These are phyloP conservation scores for Fulica atra DNA, from an alignment of 2,113 vertebrate species.

Conservation along the genomic window DNA sequence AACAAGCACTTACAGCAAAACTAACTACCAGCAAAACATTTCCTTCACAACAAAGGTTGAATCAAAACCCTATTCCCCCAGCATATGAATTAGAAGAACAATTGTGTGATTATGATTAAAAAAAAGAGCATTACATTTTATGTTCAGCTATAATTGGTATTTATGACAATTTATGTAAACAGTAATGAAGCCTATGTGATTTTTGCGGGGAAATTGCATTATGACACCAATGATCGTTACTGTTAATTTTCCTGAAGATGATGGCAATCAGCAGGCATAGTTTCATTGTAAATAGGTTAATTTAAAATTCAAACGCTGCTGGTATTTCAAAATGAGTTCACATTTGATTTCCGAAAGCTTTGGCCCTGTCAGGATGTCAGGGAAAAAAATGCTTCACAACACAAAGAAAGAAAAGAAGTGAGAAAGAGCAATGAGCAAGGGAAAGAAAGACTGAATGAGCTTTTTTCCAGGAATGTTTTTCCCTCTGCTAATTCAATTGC, in stretches of 20 bases:
- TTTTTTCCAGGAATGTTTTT: background rate
- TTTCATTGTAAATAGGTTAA: slow-evolving; percentile 87
- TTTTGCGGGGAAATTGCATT: slow-evolving; percentile 84
- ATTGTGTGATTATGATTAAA: slow-evolving; percentile 83
- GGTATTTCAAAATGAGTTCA: slow-evolving; percentile 82
- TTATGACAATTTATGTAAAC: slow-evolving; percentile 88
- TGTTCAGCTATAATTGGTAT: slow-evolving; percentile 85
- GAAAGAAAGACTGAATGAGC: background rate
- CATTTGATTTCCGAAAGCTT: slow-evolving; percentile 79
- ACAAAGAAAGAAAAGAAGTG: background rate
- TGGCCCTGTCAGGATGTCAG: slow-evolving; percentile 70
- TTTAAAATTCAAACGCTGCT: slow-evolving; percentile 85
- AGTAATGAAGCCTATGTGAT: slow-evolving; percentile 85
- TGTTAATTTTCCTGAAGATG: slow-evolving; percentile 87
- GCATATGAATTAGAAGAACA: slow-evolving; percentile 82
- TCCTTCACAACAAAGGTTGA: slow-evolving; percentile 78
- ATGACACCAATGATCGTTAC: slow-evolving; percentile 85
- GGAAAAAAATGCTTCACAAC: slow-evolving; percentile 48
- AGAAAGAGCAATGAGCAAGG: background rate
- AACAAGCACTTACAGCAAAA: slow-evolving; percentile 68
- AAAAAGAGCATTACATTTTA: slow-evolving; percentile 84
- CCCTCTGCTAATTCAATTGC: background rate
- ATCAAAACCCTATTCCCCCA: slow-evolving; percentile 75
- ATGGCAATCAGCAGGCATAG: slow-evolving; percentile 84
- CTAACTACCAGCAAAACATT: slow-evolving; percentile 71